Base-by-base conservation (phyloP, 2,113 vertebrate species). In the Ascaphus truei region DNA sequence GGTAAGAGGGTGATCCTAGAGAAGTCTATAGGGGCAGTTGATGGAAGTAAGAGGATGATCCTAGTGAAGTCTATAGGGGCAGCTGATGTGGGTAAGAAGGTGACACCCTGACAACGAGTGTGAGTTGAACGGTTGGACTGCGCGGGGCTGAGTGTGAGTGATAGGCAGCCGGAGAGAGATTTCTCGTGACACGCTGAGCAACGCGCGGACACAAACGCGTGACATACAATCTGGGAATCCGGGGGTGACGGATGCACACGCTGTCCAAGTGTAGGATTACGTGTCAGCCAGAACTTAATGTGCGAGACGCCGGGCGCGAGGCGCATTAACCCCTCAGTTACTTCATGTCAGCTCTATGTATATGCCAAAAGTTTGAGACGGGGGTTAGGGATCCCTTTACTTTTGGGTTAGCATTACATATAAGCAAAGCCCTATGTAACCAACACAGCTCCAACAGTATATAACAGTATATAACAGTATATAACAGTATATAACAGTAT, bases 211-310 rank as follows among this genome's bases (percentile, higher is more conserved):
- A 60, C 55, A 60, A 23, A 41, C 50, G 66, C 66, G 66, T 69
- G 66, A 69, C 59, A 69, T 69, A 48, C 47, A 69, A 69, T 69
- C 66, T 69, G 31, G 5, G 31, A 59, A 43, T 69, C 43, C 37
- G 66, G 34, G 18, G 66, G 66, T 60, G 66, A 69, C n/a, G 31
- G 55, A 69, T 51, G 51, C 56, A 69, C 43, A 60, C 39, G 66
- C 66, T 69, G 56, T 43, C 66, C 66, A 69, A 60, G 66, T 69
- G 66, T 69, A 56, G 66, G 66, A 69, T 69, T 69, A 60, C 66
- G 60, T 69, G 66, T 69, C 66, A 69, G n/a, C n/a, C n/a, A n/a
- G n/a, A n/a, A n/a, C n/a, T n/a, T n/a, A n/a, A n/a, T n/a, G n/a
- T n/a, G n/a, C n/a, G n/a, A n/a, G n/a, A n/a, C n/a, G n/a, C n/a